Percentiles rank a stretch among this genome's conserved stretches.
Evolutionary conservation across 1,140 invertebrate species (phyloP).

Genomic region (Armadillidium nasatum): DNA sequence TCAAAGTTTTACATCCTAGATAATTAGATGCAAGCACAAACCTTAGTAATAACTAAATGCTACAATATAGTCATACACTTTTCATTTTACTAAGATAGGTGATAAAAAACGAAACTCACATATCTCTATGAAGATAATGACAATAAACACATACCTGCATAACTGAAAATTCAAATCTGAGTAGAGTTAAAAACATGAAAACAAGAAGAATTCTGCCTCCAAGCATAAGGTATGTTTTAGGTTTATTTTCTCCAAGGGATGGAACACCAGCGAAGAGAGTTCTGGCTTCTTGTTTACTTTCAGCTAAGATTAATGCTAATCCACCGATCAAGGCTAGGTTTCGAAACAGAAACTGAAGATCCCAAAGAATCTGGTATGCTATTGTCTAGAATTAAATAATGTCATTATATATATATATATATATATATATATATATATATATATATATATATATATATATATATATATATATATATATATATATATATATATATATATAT

Average conservation of each 20-base stretch:
- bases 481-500: not conserved
- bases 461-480: not conserved
- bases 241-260: conserved; percentile 91
- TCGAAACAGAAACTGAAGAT: conserved; percentile 90
- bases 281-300: conserved; percentile 83
- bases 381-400: conserved; percentile 69
- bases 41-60: too few species aligned
- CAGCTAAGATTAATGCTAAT: conserved; percentile 86
- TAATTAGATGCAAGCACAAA: too few species aligned
- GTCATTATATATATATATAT: conserved; percentile 2
- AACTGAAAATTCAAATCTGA: conserved; percentile 87
- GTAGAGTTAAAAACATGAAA: conserved; percentile 97
- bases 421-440: too few species aligned
- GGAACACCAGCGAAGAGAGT: conserved; percentile 98
- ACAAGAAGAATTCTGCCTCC: conserved; percentile 91
- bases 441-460: too few species aligned
- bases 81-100: too few species aligned
- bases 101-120: too few species aligned
- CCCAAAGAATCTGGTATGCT: conserved; percentile 97
- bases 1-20: too few species aligned
- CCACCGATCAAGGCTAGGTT: conserved; percentile 95
- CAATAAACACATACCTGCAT: conserved; percentile 63
- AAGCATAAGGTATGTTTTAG: conserved; percentile 94
- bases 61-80: too few species aligned
- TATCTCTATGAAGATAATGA: too few species aligned